phyloP scores from a whole-genome alignment of 2,113 vertebrate species.

The Fregata magnificens region DNA sequence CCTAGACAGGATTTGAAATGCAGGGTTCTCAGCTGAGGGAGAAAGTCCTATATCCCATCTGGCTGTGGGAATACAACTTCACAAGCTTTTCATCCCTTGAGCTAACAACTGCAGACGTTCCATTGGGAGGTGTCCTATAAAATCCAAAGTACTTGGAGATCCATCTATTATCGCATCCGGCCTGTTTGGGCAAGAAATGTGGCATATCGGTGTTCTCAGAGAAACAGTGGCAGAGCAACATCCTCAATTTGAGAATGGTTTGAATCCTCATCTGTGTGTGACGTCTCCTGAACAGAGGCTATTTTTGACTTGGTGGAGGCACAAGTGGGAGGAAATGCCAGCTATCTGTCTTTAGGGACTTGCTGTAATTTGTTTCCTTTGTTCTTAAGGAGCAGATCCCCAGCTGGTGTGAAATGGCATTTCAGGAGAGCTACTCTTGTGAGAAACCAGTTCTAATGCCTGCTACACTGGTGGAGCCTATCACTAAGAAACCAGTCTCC shows the following conservation, averaged over 20 bases:
- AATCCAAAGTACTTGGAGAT: slow-evolving; percentile 19
- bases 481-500: not conserved
- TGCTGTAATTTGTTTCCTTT: not conserved
- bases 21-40: slow-evolving; percentile 37
- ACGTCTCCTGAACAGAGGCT: not conserved
- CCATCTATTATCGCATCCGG: not conserved
- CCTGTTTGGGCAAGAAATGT: not conserved
- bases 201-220: not conserved
- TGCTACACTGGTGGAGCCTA: not conserved
- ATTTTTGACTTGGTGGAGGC: slow-evolving; percentile 47
- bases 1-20: slow-evolving; percentile 70
- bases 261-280: not conserved
- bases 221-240: not conserved
- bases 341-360: not conserved
- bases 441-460: not conserved
- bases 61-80: not conserved
- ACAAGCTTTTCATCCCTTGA: not conserved
- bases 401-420: slow-evolving; percentile 5
- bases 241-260: not conserved
- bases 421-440: not conserved
- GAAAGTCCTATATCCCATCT: slow-evolving; percentile 9
- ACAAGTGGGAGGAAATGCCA: slow-evolving; percentile 49
- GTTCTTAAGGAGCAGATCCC: slow-evolving; percentile 31
- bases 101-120: not conserved
- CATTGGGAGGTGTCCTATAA: not conserved